A percentile compares a stretch with the other conserved stretches of the same genome.
These are phyloP conservation scores for Drosophila guanche DNA, from an alignment of 1,140 invertebrate species.

Conservation along the genomic window DNA sequence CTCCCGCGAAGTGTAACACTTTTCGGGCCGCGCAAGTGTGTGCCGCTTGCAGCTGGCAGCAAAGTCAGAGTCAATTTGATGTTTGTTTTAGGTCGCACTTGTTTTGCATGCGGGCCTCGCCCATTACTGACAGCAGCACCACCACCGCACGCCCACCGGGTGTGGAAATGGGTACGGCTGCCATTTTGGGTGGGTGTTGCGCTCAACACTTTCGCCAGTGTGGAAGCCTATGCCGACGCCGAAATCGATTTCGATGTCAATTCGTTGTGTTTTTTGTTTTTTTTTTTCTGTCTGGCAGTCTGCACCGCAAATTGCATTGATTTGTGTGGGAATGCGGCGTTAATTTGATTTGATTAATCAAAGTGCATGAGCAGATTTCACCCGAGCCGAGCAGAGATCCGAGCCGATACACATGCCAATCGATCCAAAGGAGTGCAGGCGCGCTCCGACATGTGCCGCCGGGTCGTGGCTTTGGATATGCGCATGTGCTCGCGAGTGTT, in stretches of 20 bases:
- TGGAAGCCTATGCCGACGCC: not conserved
- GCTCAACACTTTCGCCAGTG: conserved; percentile 74
- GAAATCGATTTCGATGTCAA: conserved; percentile 40
- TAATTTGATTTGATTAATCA: conserved; percentile 82
- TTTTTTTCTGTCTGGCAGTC: conserved; percentile 25
- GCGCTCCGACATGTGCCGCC: conserved; percentile 51
- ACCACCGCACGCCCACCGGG: conserved; percentile 31
- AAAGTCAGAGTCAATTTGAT: not conserved
- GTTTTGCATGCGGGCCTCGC: conserved; percentile 60
- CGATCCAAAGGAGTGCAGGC: not conserved
- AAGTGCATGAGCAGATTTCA: conserved; percentile 68
- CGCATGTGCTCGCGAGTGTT: conserved; percentile 19
- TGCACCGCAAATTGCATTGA: conserved; percentile 74
- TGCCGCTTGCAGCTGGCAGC: conserved; percentile 1
- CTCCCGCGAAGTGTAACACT: not conserved
- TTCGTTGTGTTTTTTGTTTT: conserved; percentile 44
- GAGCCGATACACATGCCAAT: not conserved
- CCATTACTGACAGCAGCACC: conserved; percentile 17
- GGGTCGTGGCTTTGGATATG: conserved; percentile 55
- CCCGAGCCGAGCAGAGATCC: conserved; percentile 27
- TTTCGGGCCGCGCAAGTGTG: conserved; percentile 10
- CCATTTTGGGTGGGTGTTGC: conserved; percentile 77
- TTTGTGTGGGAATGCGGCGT: conserved; percentile 77
- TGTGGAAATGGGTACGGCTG: conserved; percentile 60
- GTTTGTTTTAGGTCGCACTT: conserved; percentile 49